Evolutionary conservation across 2,113 vertebrate genomes (phyloP), one percentile per base, ranked within the genome.

Genomic region (Athene noctua): DNA sequence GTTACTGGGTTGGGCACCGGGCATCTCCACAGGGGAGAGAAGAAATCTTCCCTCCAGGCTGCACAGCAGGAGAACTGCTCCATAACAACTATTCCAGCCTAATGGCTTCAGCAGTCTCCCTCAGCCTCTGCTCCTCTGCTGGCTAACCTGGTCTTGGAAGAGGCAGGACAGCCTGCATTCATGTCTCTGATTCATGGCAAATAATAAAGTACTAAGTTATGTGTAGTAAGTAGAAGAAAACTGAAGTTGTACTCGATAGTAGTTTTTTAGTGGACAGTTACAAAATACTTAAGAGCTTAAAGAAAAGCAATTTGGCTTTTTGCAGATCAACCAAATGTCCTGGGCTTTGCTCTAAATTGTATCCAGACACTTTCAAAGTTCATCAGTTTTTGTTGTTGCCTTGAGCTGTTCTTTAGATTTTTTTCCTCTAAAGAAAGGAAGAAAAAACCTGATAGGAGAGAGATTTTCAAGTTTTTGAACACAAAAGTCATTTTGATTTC

Each of bases 1-100:
- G 32, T 83, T 92, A 80, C 73, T 47, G 83, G 40, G 61, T 42
- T 90, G 85, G 83, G 72, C 74, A 89, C 65, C 0, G 2, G 80
- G 65, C 34, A 86, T 94, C 95, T 96, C 93, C 42, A 30, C 88
- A 58, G 88, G 96, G 79, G 80, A 94, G 86, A 62, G 77, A 75
- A 84, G 85, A 86, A 96, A 93, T 95, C 85, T 91, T 95, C 79
- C 81, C 96, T 88, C 65, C 80, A 52, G 86, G 88, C 92, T 89
- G 86, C 96, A 91, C 96, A 96, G 92, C 93, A 94, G 95, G 96
- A 93, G 75, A 86, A 79, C 58, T 75, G 49, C 46, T 96, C 61
- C 68, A 12, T 88, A 86, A 90, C 94, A 96, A 59, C 90, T 83
- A 29, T 47, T 92, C 75, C 65, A 86, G 79, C 81, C 38, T 93